Evolutionary conservation across 2,113 vertebrate genomes (phyloP), one percentile per base, ranked within the genome.

Genomic region (Leucoraja erinaceus): DNA sequence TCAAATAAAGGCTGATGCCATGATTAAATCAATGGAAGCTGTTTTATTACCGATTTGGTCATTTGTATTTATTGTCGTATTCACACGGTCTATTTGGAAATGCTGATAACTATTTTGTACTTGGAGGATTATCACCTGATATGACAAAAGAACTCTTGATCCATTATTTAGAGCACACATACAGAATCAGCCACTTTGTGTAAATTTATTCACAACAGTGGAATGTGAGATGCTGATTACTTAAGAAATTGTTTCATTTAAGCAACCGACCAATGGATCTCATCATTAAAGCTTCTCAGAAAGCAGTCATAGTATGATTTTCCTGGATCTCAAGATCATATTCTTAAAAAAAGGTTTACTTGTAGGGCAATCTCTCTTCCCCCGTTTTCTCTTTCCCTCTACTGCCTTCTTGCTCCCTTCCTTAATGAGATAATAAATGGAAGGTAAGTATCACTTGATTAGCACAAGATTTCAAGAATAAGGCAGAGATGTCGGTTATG

Each of bases 361-460:
- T 83, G 5, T 81, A 84, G 54, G 56, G 59, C 81, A 84, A 61
- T 31, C 1, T 88, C n/a, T 63, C 31, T 63, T 84, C 47, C 56
- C 59, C 61, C 63, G 63, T 88, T 72, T 20, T 16, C 70, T 72
- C 70, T 68, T 16, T 68, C 11, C 66, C 66, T 68, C 22, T 86
- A 4, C 25, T 84, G 59, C 59, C 61, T 86, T 31, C n/a, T 77
- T 76, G 75, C n/a, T 77, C n/a, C 8, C 22, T 75, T 75, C 72
- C 75, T 77, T 31, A 72, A 61, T 63, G 33, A 14, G 59, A 63
- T 86, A 63, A 18, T 84, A 28, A 59, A 59, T 31, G 5, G n/a
- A 88, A 88, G 83, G 83, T 88, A 88, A 88, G 83, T 88, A 88
- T 11, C 83, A 88, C 22, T 6, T 54, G 20, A 81, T 54, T 81